These are phyloP conservation scores for Mormyrus iriodes DNA, from an alignment of 2,113 vertebrate species.

Conservation along the genomic window DNA sequence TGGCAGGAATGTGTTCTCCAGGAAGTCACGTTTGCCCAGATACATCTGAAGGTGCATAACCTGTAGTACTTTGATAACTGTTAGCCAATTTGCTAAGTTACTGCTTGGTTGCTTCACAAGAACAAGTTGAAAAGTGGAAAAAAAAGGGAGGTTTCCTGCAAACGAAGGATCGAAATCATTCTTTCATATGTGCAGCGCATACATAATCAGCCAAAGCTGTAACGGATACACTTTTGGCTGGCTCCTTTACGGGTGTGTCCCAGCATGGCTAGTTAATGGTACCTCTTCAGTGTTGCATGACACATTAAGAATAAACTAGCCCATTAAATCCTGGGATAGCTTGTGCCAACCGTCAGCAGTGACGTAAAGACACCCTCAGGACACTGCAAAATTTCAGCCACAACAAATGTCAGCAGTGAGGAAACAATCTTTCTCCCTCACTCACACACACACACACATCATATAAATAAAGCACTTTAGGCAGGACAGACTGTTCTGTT, in stretches of 20 bases:
- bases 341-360: slow-evolving; percentile 13
- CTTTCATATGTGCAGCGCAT: not conserved
- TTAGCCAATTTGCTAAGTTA: not conserved
- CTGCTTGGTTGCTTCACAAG: not conserved
- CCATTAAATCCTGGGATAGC: slow-evolving; percentile 8
- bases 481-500: not conserved
- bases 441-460: not conserved
- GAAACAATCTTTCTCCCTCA: not conserved
- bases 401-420: not conserved
- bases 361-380: slow-evolving; percentile 8
- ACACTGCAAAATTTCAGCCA: slow-evolving; percentile 10
- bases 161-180: not conserved
- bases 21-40: not conserved
- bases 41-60: not conserved
- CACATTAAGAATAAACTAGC: slow-evolving; percentile 12
- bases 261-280: not conserved
- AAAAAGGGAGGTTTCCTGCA: not conserved
- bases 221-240: not conserved
- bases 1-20: not conserved
- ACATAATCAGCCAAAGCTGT: not conserved
- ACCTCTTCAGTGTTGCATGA: not conserved
- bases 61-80: not conserved
- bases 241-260: not conserved
- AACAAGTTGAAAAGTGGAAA: not conserved
- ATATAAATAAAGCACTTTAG: slow-evolving; percentile 8